Evolutionary conservation across 2,113 vertebrate species (phyloP), one percentile per base, ranked within the genome.

Genomic region (Malurus cyaneus): DNA sequence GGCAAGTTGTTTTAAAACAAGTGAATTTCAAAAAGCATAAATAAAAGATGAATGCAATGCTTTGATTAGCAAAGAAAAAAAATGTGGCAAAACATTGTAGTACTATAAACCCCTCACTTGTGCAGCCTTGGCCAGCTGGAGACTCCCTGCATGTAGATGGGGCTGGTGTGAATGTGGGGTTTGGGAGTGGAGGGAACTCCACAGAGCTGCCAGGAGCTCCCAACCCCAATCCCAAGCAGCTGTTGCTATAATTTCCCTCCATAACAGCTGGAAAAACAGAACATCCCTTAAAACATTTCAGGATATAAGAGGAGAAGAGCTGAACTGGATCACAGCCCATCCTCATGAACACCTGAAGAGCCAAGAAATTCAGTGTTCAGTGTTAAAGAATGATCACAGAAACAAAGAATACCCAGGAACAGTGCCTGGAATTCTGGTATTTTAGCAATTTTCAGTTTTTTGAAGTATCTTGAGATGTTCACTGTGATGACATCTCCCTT

Each of bases 181-280:
- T 23, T 60, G 44, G 57, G 65, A 47, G 13, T 4, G 29, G 17
- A 32, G 49, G 65, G 44, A 49, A 47, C 13, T 17, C 62, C 44
- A 26, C 23, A 19, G 46, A 86, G 52, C 73, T 78, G 67, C 47
- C 21, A 24, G 4, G 65, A 86, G 69, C 72, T 89, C 46, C 71
- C 86, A 94, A 7, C 23, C 28, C 59, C 62, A 60, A 91, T 26
- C n/a, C 57, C 66, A 83, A 88, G 83, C 89, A 91, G 95, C 79
- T 92, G 79, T 32, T 82, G 53, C 74, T 59, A 73, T 5, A 6
- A 7, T 24, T 76, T n/a, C 61, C 42, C 36, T 57, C 62, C 31
- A 28, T 1, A 18, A 60, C 1, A 11, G 18, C 61, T 80, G 82
- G 47, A 76, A 13, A 86, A 82, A 41, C 3, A 16, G 31, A 52